These are phyloP conservation scores for Brienomyrus longianalis DNA, from an alignment of 2,113 vertebrate genomes.

Conservation along the genomic window DNA sequence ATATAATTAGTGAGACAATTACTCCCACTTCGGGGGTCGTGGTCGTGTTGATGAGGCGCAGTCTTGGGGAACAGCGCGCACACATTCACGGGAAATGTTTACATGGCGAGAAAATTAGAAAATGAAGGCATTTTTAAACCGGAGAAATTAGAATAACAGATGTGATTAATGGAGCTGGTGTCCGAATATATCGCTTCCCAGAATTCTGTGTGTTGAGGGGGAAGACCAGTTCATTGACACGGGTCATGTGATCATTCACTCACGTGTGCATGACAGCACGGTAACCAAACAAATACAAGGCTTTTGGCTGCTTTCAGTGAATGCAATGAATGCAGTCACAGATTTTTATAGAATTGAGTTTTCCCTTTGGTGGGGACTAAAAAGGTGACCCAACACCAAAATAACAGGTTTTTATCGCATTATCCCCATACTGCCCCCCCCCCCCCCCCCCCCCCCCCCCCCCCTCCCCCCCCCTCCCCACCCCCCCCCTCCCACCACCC, in stretches of 20 bases:
- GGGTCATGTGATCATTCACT: not conserved
- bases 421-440: no score
- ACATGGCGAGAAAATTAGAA: not conserved
- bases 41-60: not conserved
- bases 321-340: not conserved
- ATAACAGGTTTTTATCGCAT: not conserved
- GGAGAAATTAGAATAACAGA: not conserved
- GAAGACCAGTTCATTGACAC: not conserved
- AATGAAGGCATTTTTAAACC: not conserved
- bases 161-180: not conserved
- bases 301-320: no score
- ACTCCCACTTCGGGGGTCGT: not conserved
- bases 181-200: not conserved
- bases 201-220: not conserved
- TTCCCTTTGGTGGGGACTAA: not conserved
- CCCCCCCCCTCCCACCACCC: no score
- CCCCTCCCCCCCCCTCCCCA: no score
- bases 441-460: no score
- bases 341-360: no score
- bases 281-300: no score
- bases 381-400: not conserved
- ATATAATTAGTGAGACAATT: slow-evolving; percentile 8
- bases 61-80: not conserved
- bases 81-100: not conserved
- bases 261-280: not conserved